Base-by-base conservation (phyloP, 1,140 invertebrate genomes). In the Apolygus lucorum region DNA sequence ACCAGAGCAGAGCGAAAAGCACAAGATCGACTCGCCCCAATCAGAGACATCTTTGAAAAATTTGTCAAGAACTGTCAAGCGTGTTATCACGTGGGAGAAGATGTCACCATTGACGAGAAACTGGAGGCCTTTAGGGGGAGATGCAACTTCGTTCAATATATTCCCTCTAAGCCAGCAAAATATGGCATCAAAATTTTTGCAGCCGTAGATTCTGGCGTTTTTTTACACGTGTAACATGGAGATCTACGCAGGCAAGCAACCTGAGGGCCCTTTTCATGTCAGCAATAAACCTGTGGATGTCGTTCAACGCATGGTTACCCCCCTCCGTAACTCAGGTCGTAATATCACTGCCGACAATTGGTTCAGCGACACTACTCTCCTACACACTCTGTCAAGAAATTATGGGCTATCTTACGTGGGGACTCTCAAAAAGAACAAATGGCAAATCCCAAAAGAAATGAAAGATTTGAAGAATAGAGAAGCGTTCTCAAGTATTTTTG, bases 51-150 rank as follows among this genome's bases (percentile, higher is more conserved):
- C 4, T 81, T 77, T 74, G 74, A 78, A 65, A 63, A 59, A 17
- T 78, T 80, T 70, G 74, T 77, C 14, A 4, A 72, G 11, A 78
- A 75, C 4, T 80, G 77, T 72, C 71, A 77, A 52, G 17, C 70
- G 8, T 62, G 8, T 62, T 62, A 62, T 22, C 22, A 66, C 24
- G 49, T 80, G 1, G 68, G 75, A 67, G 79, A 54, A 72, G 75
- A 78, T 27, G 71, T 78, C 2, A 79, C 76, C 21, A 76, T 80
- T 27, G 79, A 82, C 72, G 78, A 82, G 72, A 80, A 76, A 73
- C 73, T 82, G 1, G 68, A 76, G 69, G 70, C 70, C 14, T 81
- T 80, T 72, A 63, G 77, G 63, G 81, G 79, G 24, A 71, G 76
- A 29, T 81, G 78, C 74, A 28, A 27, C 21, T 81, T 81, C 67